Evolutionary conservation across 2,888 invertebrate species (phyloP).

Genomic region (Vanessa cardui): DNA sequence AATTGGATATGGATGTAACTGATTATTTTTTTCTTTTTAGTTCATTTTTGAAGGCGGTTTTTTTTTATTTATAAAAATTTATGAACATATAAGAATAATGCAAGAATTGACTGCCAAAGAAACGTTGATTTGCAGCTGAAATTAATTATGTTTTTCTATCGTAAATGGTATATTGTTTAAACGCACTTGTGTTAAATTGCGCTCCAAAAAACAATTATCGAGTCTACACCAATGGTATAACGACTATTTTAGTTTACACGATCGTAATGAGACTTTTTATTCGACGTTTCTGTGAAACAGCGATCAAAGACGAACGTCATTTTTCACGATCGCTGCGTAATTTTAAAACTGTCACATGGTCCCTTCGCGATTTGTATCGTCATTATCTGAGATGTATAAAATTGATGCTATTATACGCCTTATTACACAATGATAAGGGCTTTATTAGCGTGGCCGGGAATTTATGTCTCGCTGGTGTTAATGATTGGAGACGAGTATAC

Average conservation of each 20-base stretch:
- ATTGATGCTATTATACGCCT: slow-evolving; percentile 34
- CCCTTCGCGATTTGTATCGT: slow-evolving; percentile 50
- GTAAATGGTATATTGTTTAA: slow-evolving; percentile 6
- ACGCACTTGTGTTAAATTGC: neutral
- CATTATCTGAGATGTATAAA: slow-evolving; percentile 44
- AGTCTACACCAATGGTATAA: neutral
- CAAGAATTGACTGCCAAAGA: too few species aligned
- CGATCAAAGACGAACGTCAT: slow-evolving; percentile 46
- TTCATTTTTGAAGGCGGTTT: too few species aligned
- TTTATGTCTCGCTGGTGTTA: slow-evolving; percentile 20
- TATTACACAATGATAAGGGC: slow-evolving; percentile 29
- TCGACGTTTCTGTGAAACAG: slow-evolving; percentile 33
- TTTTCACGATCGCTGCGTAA: slow-evolving; percentile 54
- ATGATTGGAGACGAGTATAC: slow-evolving; percentile 38
- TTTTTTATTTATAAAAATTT: too few species aligned
- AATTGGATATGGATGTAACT: too few species aligned
- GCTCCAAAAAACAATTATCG: neutral
- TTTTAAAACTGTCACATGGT: slow-evolving; percentile 61
- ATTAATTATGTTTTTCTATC: slow-evolving; percentile 10
- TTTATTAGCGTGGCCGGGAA: slow-evolving; percentile 25
- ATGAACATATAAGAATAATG: too few species aligned
- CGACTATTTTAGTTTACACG: slow-evolving; percentile 11
- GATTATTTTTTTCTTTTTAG: too few species aligned
- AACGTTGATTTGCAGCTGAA: neutral
- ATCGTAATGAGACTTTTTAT: slow-evolving; percentile 34